phyloP scores from a whole-genome alignment of 2,888 invertebrate species.

The Melinopterus prodromus region DNA sequence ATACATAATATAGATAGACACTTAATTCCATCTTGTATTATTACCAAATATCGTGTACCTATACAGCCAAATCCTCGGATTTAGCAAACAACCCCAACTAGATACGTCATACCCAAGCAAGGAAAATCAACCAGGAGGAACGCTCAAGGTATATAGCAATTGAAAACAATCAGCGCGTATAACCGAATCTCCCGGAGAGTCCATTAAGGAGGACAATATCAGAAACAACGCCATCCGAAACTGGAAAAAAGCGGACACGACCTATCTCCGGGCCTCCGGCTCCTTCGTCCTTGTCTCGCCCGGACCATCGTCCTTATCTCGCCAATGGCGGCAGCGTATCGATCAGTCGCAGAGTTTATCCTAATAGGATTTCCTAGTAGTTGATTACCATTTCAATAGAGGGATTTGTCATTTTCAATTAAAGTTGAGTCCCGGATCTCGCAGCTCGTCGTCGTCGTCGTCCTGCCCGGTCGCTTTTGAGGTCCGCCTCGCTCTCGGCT shows the following conservation, averaged over 20 bases:
- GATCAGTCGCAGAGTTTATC: slow-evolving; percentile 62
- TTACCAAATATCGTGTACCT: no score
- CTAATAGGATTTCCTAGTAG: slow-evolving; percentile 65
- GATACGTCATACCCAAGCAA: not conserved
- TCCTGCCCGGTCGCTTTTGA: slow-evolving; percentile 14
- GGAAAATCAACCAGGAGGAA: not conserved
- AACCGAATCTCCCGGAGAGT: not conserved
- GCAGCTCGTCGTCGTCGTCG: slow-evolving; percentile 44
- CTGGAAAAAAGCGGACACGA: slow-evolving; percentile 11
- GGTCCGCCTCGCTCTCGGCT: slow-evolving; percentile 7
- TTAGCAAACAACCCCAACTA: no score
- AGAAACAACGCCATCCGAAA: slow-evolving; percentile 25
- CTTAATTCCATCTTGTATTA: no score
- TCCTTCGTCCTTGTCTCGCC: slow-evolving; percentile 46
- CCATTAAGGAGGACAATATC: slow-evolving; percentile 25
- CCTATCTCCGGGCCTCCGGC: slow-evolving; percentile 31
- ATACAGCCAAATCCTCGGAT: no score
- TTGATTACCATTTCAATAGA: slow-evolving; percentile 65
- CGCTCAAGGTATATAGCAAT: not conserved
- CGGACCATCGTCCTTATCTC: slow-evolving; percentile 50
- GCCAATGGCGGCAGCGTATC: slow-evolving; percentile 50
- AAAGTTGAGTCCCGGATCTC: slow-evolving; percentile 63
- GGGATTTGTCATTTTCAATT: slow-evolving; percentile 65
- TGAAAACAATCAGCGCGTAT: not conserved
- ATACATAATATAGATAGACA: no score